A percentile compares a stretch with the other conserved stretches of the same genome.
These are phyloP conservation scores for Chrysochloris asiatica DNA, from an alignment of 2,113 vertebrate species.

Conservation along the genomic window DNA sequence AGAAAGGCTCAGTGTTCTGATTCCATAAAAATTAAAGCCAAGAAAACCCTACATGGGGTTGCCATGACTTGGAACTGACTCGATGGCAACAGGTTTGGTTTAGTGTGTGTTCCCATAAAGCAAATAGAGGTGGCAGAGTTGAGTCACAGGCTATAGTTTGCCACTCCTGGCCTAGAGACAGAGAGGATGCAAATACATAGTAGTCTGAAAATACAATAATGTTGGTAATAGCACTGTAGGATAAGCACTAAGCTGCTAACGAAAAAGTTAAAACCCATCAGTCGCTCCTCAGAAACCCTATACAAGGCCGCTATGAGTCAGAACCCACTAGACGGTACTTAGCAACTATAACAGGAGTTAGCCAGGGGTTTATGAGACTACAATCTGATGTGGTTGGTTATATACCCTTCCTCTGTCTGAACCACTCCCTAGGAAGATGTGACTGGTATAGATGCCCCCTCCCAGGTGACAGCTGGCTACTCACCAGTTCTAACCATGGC, in stretches of 20 bases:
- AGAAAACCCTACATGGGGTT: background rate
- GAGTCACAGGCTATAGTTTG: background rate
- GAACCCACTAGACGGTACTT: no score
- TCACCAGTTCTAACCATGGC: conserved; percentile 98
- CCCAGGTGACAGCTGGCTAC: conserved; percentile 32
- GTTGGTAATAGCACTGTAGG: no score
- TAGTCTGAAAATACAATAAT: background rate
- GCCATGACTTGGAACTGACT: background rate
- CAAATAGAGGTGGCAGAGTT: background rate
- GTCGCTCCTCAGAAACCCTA: no score
- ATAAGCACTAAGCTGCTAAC: no score
- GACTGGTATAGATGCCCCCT: no score
- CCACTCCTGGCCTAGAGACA: background rate
- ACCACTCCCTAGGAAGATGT: background rate
- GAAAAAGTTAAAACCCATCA: no score
- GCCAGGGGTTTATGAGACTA: background rate
- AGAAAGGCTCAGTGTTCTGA: background rate
- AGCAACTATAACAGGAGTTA: background rate
- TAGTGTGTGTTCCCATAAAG: background rate
- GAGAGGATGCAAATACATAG: background rate
- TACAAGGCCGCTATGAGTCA: no score
- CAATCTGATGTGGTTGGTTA: background rate
- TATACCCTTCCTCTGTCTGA: background rate
- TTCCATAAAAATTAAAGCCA: background rate
- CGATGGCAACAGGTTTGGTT: background rate